A percentile compares a stretch with the other conserved stretches of the same genome.
These are phyloP conservation scores for Scolopax mira DNA, from an alignment of 2,113 vertebrate genomes.

Conservation along the genomic window DNA sequence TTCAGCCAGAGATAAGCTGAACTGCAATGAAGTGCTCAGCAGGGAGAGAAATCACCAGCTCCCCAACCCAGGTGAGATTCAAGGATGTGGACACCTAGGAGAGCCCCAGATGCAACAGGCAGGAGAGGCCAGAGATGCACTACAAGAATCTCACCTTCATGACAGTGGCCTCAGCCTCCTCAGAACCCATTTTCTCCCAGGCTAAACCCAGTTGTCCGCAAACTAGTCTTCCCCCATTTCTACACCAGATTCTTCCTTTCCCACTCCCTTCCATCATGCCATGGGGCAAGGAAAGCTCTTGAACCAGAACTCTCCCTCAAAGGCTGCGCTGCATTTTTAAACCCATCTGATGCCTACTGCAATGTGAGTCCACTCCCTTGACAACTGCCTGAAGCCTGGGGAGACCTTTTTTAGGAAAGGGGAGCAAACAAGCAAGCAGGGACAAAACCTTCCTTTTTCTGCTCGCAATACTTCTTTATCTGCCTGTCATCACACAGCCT, in stretches of 20 bases:
- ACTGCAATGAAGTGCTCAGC: rapidly evolving
- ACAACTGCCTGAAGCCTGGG: not conserved
- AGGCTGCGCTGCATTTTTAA: not conserved
- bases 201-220: not conserved
- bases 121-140: not conserved
- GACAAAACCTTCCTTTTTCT: not conserved
- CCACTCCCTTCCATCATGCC: not conserved
- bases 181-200: not conserved
- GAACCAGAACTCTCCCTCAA: not conserved
- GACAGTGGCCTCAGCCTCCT: rapidly evolving
- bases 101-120: not conserved
- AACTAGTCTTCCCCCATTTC: not conserved
- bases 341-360: not conserved
- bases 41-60: not conserved
- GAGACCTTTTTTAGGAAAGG: not conserved
- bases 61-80: not conserved
- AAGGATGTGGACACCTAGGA: not conserved
- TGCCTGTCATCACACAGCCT: not conserved
- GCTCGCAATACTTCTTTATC: not conserved
- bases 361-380: rapidly evolving
- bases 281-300: not conserved
- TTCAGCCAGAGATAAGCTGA: not conserved
- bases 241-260: not conserved
- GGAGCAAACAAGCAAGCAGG: not conserved
- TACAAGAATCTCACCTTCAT: not conserved